Conservation (phyloP, 1,140 invertebrate genomes). For the Sycophila sp. region DNA sequence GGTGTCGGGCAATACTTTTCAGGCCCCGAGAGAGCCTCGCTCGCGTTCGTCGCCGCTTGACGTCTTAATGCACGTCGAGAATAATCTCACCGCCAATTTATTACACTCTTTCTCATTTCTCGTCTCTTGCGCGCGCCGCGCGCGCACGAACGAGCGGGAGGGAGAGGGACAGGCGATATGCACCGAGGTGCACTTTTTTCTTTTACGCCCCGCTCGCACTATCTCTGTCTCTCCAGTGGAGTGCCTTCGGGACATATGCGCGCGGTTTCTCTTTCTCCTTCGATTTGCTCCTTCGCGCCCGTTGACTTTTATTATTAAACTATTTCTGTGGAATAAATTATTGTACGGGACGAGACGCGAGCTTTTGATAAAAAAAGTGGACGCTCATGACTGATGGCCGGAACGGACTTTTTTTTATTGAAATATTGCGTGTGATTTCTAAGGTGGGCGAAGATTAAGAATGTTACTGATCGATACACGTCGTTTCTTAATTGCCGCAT, state of each 20-base stretch:
- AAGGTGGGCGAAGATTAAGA: too few relatives aligned
- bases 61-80: constrained; percentile 68
- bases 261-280: constrained; percentile 25
- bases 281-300: neutral
- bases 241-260: constrained; percentile 20
- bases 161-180: constrained; percentile 13
- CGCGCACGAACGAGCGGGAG: neutral
- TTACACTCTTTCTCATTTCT: constrained; percentile 68
- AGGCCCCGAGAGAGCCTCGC: constrained; percentile 32
- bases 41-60: constrained; percentile 64
- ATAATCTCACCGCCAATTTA: constrained; percentile 68
- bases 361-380: too few relatives aligned
- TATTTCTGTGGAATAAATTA: too few relatives aligned
- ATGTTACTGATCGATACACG: too few relatives aligned
- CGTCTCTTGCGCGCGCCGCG: constrained; percentile 44
- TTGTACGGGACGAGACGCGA: too few relatives aligned
- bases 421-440: too few relatives aligned
- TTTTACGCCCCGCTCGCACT: too few relatives aligned
- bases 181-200: too few relatives aligned
- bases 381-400: too few relatives aligned
- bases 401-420: too few relatives aligned
- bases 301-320: too few relatives aligned
- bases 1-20: constrained; percentile 66
- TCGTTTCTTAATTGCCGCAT: too few relatives aligned
- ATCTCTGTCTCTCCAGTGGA: neutral